Percentiles rank a stretch among this genome's conserved stretches.
Conservation (phyloP, 2,113 vertebrate genomes). For the Desmodus rotundus region DNA sequence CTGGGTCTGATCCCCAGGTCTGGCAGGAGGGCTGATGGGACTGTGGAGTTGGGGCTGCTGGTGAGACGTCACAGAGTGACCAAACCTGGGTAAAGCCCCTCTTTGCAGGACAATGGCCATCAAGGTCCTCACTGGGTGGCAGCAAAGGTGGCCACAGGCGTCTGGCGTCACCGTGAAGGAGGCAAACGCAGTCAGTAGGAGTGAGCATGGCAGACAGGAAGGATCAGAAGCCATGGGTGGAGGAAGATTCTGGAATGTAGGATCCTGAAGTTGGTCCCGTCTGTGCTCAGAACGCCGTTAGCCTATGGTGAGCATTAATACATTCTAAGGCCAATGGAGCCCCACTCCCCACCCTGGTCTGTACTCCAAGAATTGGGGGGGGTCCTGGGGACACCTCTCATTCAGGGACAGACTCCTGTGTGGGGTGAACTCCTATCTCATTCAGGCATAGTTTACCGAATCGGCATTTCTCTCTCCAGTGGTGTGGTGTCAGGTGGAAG, state of each 20-base stretch:
- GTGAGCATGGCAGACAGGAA: not conserved
- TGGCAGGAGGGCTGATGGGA: too few species aligned
- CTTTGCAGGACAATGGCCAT: fast-evolving
- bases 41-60: too few species aligned
- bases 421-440: not conserved
- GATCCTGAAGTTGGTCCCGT: not conserved
- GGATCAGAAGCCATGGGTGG: not conserved
- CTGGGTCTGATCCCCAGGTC: not conserved
- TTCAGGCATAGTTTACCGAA: not conserved
- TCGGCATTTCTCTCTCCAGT: not conserved
- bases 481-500: too few species aligned
- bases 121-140: not conserved
- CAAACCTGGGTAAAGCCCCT: not conserved
- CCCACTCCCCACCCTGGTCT: not conserved
- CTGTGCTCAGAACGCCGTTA: not conserved
- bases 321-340: not conserved
- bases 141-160: not conserved
- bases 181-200: not conserved
- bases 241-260: not conserved
- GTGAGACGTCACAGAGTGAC: fast-evolving
- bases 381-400: not conserved
- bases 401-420: not conserved
- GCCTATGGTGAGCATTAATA: not conserved
- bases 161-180: not conserved
- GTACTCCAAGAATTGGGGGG: not conserved